Conservation (phyloP, 1,140 invertebrate genomes). For the Leptinotarsa texana region DNA sequence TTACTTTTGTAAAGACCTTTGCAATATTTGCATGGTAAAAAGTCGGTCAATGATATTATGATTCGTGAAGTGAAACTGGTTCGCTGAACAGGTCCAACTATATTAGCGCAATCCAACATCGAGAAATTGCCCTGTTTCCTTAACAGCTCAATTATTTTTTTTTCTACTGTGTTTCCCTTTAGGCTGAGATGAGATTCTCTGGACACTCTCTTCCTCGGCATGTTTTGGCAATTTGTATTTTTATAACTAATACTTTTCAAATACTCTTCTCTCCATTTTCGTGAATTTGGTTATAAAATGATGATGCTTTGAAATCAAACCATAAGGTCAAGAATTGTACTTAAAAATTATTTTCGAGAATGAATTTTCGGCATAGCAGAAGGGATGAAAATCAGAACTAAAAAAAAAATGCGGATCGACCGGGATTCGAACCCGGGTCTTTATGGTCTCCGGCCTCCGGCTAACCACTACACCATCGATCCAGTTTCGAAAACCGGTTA, state of each 20-base stretch:
- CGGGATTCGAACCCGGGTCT: not conserved
- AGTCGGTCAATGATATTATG: not conserved
- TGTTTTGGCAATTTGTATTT: slow-evolving; percentile 7
- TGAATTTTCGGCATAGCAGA: not conserved
- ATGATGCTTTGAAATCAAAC: not conserved
- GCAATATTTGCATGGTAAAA: slow-evolving; percentile 24
- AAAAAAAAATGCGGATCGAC: not conserved
- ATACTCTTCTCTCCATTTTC: too few relatives aligned
- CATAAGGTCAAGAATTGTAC: not conserved
- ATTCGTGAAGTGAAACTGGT: not conserved
- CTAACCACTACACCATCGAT: not conserved
- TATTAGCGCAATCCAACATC: slow-evolving; percentile 15
- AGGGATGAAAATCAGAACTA: not conserved
- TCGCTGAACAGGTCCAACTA: slow-evolving; percentile 30
- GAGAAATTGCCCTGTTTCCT: slow-evolving; percentile 30
- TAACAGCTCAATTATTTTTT: slow-evolving; percentile 25
- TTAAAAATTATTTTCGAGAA: not conserved
- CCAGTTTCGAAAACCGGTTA: not conserved
- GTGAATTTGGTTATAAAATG: too few relatives aligned
- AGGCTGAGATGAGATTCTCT: slow-evolving; percentile 3
- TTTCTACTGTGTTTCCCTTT: slow-evolving; percentile 28
- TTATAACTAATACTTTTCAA: too few relatives aligned
- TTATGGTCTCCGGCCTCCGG: not conserved
- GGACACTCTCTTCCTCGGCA: slow-evolving; percentile 25
- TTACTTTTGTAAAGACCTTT: slow-evolving; percentile 20